These are phyloP conservation scores for Eurystomus glaucurus DNA, from an alignment of 2,797 vertebrate species.

Conservation along the genomic window DNA sequence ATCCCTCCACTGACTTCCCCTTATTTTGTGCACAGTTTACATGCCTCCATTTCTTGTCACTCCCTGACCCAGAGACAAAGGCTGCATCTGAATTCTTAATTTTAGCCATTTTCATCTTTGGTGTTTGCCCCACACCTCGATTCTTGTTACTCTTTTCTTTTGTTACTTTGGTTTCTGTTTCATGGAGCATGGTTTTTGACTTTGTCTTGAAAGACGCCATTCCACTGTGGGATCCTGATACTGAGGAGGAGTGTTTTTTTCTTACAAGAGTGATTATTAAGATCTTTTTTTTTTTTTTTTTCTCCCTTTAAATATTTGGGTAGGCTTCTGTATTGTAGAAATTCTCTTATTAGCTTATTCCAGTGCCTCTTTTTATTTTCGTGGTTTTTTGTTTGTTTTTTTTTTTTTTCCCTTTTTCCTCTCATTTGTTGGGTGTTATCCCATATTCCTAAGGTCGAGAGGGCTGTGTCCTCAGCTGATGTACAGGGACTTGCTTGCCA, in stretches of 20 bases:
- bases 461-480: neutral
- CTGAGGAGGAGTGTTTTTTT: neutral
- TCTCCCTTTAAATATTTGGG: neutral
- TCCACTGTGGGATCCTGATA: neutral
- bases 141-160: neutral
- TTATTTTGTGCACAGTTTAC: neutral
- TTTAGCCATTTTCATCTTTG: neutral
- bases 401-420: no score
- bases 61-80: neutral
- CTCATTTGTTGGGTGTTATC: accelerated
- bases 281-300: no score
- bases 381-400: no score
- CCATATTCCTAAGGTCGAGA: neutral
- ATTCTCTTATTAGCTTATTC: neutral
- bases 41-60: neutral
- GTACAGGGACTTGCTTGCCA: neutral
- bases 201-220: neutral
- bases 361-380: neutral
- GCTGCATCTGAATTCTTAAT: neutral
- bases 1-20: neutral
- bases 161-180: neutral
- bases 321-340: neutral
- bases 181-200: neutral
- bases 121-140: neutral
- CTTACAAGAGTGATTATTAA: neutral